Evolutionary conservation across 2,888 invertebrate genomes (phyloP), one percentile per base, ranked within the genome.

Genomic region (Chloroclysta siterata): DNA sequence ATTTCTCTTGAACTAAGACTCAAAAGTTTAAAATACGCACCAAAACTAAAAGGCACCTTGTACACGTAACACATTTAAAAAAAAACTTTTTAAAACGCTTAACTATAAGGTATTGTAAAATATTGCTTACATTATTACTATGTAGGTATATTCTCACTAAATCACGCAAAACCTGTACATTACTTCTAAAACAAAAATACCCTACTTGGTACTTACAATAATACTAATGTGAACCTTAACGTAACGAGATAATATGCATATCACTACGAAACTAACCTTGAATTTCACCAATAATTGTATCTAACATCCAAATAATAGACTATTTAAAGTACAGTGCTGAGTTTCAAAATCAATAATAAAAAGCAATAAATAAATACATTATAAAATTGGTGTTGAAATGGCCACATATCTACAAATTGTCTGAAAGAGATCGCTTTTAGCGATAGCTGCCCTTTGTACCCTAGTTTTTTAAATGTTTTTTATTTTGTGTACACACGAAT

Each of bases 211-310:
- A 71, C 62, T 68, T 60, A 63, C 60, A 72, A 73, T 78, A 78
- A 81, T 81, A 79, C 77, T 80, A 79, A 70, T 79, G 78, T 82
- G 73, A 61, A 78, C 78, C 83, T 82, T 81, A 81, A 53, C 14
- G 56, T 78, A 78, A 65, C 79, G 81, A 81, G 78, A 78, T 66
- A 50, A 63, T 29, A 46, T 39, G 22, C 54, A 13, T 29, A 54
- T 57, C 57, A 58, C 50, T 56, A 52, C 46, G 10, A 52, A 39
- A 39, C 29, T 5, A 42, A 47, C 47, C 39, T 6, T 13, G 1
- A 48, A 4, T 47, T 39, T 11, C 36, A 28, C 50, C 41, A n/a
- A 29, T 48, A n/a, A 29, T n/a, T n/a, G n/a, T n/a, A n/a, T 22
- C 13, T 6, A 11, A 22, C 15, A 13, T 11, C 8, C 11, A 52